Percentiles rank a stretch among this genome's conserved stretches.
phyloP scores from a whole-genome alignment of 2,797 vertebrate species.

The Hephaestus fuliginosus region DNA sequence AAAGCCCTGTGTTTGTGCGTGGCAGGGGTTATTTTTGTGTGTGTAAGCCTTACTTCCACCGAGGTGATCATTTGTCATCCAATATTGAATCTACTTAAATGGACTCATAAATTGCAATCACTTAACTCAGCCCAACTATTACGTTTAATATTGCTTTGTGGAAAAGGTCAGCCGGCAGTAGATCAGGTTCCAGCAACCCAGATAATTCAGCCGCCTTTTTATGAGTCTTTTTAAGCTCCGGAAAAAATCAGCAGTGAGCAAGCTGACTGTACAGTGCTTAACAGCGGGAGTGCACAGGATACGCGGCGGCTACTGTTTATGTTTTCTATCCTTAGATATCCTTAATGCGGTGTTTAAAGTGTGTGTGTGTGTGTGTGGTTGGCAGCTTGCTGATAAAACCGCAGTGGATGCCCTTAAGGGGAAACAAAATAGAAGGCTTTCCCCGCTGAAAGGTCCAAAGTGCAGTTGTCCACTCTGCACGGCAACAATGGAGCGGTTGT shows the following conservation, averaged over 20 bases:
- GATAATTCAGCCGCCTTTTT: slow-evolving; percentile 74
- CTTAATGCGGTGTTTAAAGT: slow-evolving; percentile 75
- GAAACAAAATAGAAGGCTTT: slow-evolving; percentile 77
- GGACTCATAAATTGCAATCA: slow-evolving; percentile 81
- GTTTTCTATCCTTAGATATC: slow-evolving; percentile 66
- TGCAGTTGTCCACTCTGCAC: slow-evolving; percentile 78
- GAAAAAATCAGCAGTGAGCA: slow-evolving; percentile 57
- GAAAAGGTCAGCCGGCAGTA: slow-evolving; percentile 75
- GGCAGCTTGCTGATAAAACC: slow-evolving; percentile 74
- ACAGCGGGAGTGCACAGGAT: slow-evolving; percentile 43
- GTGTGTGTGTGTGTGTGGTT: slow-evolving; percentile 51
- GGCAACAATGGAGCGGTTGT: slow-evolving; percentile 79
- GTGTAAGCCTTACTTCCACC: slow-evolving; percentile 64
- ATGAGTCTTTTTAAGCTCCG: slow-evolving; percentile 65
- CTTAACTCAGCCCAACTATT: slow-evolving; percentile 75
- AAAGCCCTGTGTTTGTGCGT: slow-evolving; percentile 59
- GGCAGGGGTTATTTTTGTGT: slow-evolving; percentile 58
- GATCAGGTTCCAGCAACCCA: slow-evolving; percentile 68
- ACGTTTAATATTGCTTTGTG: slow-evolving; percentile 77
- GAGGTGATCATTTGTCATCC: slow-evolving; percentile 77
- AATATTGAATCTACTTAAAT: slow-evolving; percentile 79
- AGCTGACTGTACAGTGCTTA: slow-evolving; percentile 57
- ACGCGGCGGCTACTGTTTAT: slow-evolving; percentile 58
- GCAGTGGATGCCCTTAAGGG: slow-evolving; percentile 78
- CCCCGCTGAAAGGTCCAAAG: slow-evolving; percentile 80